Conservation (phyloP, 2,888 invertebrate species). For the Eupithecia subumbrata region DNA sequence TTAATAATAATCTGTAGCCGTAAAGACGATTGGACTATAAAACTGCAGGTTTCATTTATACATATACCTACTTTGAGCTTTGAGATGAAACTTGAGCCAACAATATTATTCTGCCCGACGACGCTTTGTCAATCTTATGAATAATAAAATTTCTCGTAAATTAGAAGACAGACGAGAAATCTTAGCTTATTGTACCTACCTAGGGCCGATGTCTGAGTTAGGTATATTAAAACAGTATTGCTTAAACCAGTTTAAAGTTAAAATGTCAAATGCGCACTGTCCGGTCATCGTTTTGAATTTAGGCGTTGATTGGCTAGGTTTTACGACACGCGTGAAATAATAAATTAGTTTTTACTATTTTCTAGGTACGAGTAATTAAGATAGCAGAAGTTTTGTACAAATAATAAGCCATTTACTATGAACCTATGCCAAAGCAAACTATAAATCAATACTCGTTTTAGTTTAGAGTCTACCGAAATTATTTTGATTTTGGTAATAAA, state of each 20-base stretch:
- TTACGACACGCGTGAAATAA: background rate
- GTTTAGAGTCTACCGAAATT: background rate
- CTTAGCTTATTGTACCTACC: background rate
- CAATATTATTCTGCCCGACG: background rate
- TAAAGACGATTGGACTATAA: background rate
- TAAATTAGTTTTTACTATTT: background rate
- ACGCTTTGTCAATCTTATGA: slow-evolving; percentile 1
- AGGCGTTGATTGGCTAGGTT: background rate
- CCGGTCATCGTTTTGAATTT: background rate
- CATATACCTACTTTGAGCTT: background rate
- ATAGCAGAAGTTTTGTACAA: background rate
- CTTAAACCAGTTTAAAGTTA: background rate
- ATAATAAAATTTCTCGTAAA: background rate
- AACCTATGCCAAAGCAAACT: background rate
- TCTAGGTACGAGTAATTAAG: no score
- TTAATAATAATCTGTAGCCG: slow-evolving; percentile 1
- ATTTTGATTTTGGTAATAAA: background rate
- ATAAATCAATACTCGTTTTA: background rate
- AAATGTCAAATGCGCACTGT: background rate
- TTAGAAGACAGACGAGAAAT: background rate
- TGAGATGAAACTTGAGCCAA: background rate
- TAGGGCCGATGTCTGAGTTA: background rate
- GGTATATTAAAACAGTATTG: background rate
- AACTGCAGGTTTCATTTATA: slow-evolving; percentile 3
- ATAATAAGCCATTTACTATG: background rate